phyloP scores from a whole-genome alignment of 2,113 vertebrate genomes.

The Mionectes macconnelli region DNA sequence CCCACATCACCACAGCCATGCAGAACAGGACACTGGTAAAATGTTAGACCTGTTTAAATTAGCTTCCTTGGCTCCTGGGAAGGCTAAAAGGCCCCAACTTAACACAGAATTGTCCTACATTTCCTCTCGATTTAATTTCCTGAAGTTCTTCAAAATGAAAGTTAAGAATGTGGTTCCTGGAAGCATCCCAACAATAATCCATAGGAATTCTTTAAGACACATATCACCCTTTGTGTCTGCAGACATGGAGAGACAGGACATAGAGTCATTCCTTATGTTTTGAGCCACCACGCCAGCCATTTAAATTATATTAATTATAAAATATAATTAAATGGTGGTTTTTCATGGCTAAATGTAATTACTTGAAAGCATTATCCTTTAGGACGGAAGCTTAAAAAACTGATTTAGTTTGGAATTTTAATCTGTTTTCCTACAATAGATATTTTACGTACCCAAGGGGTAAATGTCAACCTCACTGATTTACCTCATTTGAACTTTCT shows the following conservation, averaged over 20 bases:
- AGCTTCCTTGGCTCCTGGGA: not conserved
- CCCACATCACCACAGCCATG: rapidly evolving
- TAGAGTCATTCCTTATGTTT: rapidly evolving
- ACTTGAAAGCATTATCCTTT: slow-evolving; percentile 9
- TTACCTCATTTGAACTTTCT: not conserved
- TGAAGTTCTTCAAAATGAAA: not conserved
- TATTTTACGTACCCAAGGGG: not conserved
- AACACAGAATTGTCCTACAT: not conserved
- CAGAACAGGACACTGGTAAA: not conserved
- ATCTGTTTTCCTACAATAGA: not conserved
- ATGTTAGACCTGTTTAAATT: not conserved
- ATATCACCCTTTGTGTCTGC: not conserved
- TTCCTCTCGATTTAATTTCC: not conserved
- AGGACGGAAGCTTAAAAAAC: slow-evolving; percentile 1
- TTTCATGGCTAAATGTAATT: not conserved
- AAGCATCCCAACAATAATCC: not conserved
- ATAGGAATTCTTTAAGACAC: not conserved
- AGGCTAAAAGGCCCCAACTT: not conserved
- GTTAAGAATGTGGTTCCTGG: not conserved
- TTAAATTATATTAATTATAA: not conserved
- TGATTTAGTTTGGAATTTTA: slow-evolving; percentile 13
- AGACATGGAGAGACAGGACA: not conserved
- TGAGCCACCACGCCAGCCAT: not conserved
- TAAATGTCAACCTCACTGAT: rapidly evolving
- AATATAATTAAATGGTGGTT: not conserved